A percentile compares a stretch with the other conserved stretches of the same genome.
These are phyloP conservation scores for Balaeniceps rex DNA, from an alignment of 2,113 vertebrate genomes.

Conservation along the genomic window DNA sequence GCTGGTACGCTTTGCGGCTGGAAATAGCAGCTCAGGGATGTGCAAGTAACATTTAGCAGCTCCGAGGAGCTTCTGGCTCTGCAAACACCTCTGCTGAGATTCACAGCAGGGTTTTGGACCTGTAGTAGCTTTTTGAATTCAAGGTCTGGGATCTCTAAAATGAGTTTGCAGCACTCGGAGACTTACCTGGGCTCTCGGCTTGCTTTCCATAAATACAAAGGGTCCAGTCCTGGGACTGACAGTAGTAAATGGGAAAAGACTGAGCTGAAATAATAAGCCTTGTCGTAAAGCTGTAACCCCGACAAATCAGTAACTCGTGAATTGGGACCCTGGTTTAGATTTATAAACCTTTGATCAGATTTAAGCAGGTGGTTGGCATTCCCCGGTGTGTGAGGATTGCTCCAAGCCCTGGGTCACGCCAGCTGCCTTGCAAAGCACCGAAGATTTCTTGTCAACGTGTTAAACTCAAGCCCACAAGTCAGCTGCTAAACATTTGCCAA, in stretches of 20 bases:
- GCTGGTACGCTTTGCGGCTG: neutral
- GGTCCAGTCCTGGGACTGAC: neutral
- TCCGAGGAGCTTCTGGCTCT: neutral
- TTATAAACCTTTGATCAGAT: neutral
- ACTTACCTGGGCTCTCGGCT: neutral
- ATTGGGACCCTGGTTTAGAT: neutral
- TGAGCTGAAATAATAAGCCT: neutral
- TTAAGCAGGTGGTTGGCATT: neutral
- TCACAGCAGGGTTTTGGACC: neutral
- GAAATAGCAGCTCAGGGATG: neutral
- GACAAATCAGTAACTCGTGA: neutral
- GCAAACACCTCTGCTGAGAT: neutral
- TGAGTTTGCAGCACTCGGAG: neutral
- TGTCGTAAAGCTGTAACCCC: neutral
- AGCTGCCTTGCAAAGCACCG: neutral
- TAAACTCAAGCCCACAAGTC: neutral
- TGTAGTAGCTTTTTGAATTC: neutral
- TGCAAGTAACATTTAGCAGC: neutral
- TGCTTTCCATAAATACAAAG: neutral
- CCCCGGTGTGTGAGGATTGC: neutral
- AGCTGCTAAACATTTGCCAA: conserved; percentile 28
- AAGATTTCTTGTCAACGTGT: neutral
- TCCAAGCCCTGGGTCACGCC: neutral
- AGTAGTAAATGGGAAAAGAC: neutral
- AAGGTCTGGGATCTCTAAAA: neutral